These are phyloP conservation scores for Zophobas atratus DNA, from an alignment of 1,140 invertebrate species.

Conservation along the genomic window DNA sequence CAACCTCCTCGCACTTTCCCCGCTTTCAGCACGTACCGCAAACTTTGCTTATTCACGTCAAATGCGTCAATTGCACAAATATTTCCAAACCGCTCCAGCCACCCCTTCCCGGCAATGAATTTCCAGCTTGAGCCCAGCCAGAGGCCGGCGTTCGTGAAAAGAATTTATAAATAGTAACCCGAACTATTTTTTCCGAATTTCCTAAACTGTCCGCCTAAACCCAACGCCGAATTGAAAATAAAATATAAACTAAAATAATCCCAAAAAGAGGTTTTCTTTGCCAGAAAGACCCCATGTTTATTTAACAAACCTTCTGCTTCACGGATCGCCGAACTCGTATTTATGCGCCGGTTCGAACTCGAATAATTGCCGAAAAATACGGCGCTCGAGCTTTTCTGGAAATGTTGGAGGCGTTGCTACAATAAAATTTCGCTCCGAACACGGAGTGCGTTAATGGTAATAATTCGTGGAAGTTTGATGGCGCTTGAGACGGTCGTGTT, in stretches of 20 bases:
- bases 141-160: slow-evolving; percentile 28
- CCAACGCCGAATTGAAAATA: slow-evolving; percentile 22
- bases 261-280: neutral
- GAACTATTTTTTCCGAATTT: slow-evolving; percentile 25
- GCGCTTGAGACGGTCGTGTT: neutral
- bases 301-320: neutral
- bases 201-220: neutral
- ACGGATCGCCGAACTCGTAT: neutral
- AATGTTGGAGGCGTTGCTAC: slow-evolving; percentile 3
- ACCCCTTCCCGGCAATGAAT: slow-evolving; percentile 20
- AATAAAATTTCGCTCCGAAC: slow-evolving; percentile 3
- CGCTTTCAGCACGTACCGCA: too few species aligned
- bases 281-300: neutral
- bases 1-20: too few species aligned
- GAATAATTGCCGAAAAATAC: neutral
- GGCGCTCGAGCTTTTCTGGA: neutral
- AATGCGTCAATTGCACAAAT: neutral
- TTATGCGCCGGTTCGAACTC: neutral
- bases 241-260: slow-evolving; percentile 28
- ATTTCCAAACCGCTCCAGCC: slow-evolving; percentile 5
- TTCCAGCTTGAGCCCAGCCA: slow-evolving; percentile 7
- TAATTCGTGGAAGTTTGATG: slow-evolving; percentile 8
- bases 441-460: slow-evolving; percentile 13
- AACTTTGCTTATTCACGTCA: neutral
- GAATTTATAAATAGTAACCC: slow-evolving; percentile 37